These are phyloP conservation scores for Nothobranchius kuhntae DNA, from an alignment of 2,113 vertebrate genomes.

Conservation along the genomic window DNA sequence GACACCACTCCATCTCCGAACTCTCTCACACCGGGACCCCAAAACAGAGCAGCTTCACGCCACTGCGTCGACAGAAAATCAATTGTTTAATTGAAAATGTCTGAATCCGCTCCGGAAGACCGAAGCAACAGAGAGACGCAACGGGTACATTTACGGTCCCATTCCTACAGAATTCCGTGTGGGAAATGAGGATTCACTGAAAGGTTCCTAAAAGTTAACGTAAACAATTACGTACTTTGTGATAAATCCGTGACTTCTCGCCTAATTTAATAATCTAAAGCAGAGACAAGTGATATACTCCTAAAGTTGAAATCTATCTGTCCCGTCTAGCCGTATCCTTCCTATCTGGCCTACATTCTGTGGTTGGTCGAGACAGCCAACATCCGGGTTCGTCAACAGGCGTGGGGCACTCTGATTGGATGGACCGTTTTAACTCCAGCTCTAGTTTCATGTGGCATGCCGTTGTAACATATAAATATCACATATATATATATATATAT, in stretches of 20 bases:
- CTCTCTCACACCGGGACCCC: conserved; percentile 13
- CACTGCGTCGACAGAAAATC: conserved; percentile 5
- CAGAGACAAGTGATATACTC: conserved; percentile 23
- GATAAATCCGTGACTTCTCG: neutral
- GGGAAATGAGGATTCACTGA: conserved; percentile 14
- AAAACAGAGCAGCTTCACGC: conserved; percentile 14
- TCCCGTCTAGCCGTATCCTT: neutral
- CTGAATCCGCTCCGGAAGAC: neutral
- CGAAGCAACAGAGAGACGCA: neutral
- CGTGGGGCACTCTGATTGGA: conserved; percentile 77
- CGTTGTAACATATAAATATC: too few species aligned
- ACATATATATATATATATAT: too few species aligned
- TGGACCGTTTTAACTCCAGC: conserved; percentile 51
- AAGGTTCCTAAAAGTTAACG: conserved; percentile 61
- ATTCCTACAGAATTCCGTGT: conserved; percentile 62
- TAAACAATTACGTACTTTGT: fast-evolving
- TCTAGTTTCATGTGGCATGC: neutral
- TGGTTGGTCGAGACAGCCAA: conserved; percentile 47
- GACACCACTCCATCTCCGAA: conserved; percentile 72
- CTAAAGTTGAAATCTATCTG: conserved; percentile 22
- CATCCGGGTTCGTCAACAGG: conserved; percentile 64
- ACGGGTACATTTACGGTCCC: conserved; percentile 69
- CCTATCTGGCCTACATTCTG: conserved; percentile 38
- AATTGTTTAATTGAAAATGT: conserved; percentile 37
- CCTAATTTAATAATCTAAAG: neutral